These are phyloP conservation scores for Cactoblastis cactorum DNA, from an alignment of 2,888 invertebrate genomes.

Conservation along the genomic window DNA sequence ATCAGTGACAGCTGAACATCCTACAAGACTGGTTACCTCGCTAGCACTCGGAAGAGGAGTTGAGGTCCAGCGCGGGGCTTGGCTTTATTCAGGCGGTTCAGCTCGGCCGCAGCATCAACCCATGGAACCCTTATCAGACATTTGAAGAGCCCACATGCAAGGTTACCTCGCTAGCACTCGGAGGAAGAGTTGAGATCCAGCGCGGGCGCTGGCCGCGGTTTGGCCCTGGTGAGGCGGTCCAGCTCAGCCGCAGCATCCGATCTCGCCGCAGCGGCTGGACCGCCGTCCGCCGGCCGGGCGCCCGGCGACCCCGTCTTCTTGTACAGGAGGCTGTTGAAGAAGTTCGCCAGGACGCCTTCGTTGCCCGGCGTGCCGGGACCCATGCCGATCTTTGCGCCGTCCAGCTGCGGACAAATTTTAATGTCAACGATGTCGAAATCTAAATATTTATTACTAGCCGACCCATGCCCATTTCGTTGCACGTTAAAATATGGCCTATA, in stretches of 20 bases:
- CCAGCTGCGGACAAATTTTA: conserved; percentile 75
- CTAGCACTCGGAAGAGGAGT: too few species aligned
- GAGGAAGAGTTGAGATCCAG: conserved; percentile 77
- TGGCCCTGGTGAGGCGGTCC: conserved; percentile 90
- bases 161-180: conserved; percentile 48
- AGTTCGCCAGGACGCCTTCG: conserved; percentile 97
- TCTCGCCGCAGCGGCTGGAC: conserved; percentile 75
- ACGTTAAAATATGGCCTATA: too few species aligned
- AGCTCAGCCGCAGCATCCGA: conserved; percentile 96
- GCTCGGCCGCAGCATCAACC: too few species aligned
- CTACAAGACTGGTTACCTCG: too few species aligned
- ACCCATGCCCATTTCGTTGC: too few species aligned
- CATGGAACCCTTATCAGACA: too few species aligned
- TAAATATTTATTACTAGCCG: too few species aligned
- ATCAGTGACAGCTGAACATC: too few species aligned
- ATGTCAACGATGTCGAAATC: too few species aligned
- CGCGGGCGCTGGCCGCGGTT: conserved; percentile 82
- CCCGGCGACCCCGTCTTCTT: conserved; percentile 92
- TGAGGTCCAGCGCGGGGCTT: too few species aligned
- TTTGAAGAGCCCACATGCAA: neutral
- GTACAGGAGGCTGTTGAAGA: conserved; percentile 97
- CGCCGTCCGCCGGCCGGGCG: conserved; percentile 52
- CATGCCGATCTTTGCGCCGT: conserved; percentile 85
- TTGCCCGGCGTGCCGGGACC: conserved; percentile 83
- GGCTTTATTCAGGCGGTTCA: too few species aligned